Evolutionary conservation across 1,140 invertebrate genomes (phyloP).

Genomic region (Bactericera cockerelli): DNA sequence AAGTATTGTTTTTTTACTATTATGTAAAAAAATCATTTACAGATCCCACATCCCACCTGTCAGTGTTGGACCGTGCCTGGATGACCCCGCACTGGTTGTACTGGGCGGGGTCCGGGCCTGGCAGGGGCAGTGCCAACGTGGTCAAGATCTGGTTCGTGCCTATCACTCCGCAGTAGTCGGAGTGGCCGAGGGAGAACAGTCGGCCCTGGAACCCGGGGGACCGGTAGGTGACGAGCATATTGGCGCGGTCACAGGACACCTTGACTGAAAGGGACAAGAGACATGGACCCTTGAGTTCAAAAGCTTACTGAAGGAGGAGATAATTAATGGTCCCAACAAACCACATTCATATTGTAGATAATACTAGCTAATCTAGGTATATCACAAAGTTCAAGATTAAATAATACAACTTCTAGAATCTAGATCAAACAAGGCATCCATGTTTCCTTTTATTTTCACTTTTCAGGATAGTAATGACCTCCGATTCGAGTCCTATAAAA

Average conservation of each 20-base stretch:
- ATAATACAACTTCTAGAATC: too few species aligned
- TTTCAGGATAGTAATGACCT: too few species aligned
- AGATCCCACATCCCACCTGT: too few species aligned
- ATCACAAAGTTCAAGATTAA: too few species aligned
- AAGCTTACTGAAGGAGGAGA: neutral
- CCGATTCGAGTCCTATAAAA: too few species aligned
- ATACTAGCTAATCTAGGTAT: too few species aligned
- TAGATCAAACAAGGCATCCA: too few species aligned
- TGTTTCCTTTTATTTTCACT: too few species aligned
- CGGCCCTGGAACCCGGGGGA: slow-evolving; percentile 36
- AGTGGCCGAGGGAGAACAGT: slow-evolving; percentile 32
- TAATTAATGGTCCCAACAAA: slow-evolving; percentile 2
- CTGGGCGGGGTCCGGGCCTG: slow-evolving; percentile 18
- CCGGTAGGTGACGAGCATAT: slow-evolving; percentile 32
- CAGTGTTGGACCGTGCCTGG: slow-evolving; percentile 20
- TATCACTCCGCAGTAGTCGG: slow-evolving; percentile 30
- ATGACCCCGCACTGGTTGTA: slow-evolving; percentile 27
- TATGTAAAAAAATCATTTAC: too few species aligned
- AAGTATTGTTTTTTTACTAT: too few species aligned
- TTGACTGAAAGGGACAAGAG: slow-evolving; percentile 30
- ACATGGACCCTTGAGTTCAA: neutral
- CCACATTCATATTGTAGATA: too few species aligned
- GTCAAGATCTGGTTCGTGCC: slow-evolving; percentile 32
- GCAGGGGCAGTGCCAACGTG: slow-evolving; percentile 29
- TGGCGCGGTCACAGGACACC: slow-evolving; percentile 32